Evolutionary conservation across 2,888 invertebrate species (phyloP).

Genomic region (Bombylius major): DNA sequence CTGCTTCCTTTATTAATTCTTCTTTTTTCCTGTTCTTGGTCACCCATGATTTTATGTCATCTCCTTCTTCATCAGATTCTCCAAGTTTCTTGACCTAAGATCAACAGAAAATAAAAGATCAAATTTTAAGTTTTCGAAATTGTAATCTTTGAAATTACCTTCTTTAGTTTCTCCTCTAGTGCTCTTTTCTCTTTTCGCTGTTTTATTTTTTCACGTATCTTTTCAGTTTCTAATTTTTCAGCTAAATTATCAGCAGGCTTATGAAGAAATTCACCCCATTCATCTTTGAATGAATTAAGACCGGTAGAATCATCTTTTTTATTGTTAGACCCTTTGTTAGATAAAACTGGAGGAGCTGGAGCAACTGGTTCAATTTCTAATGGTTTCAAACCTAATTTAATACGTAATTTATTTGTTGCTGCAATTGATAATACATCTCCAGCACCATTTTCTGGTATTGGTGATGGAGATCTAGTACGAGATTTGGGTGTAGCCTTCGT

Average conservation of each 20-base stretch:
- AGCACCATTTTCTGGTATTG: conserved; percentile 34
- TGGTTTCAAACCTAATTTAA: conserved; percentile 88
- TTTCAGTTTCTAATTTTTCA: conserved; percentile 62
- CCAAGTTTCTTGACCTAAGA: conserved; percentile 41
- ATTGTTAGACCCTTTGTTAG: neutral
- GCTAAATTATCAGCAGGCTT: conserved; percentile 68
- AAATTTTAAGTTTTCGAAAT: neutral
- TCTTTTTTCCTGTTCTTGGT: conserved; percentile 61
- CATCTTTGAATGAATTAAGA: conserved; percentile 57
- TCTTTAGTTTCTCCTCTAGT: conserved; percentile 47
- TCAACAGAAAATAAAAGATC: neutral
- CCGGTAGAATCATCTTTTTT: conserved; percentile 43
- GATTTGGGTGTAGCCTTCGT: neutral
- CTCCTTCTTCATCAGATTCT: conserved; percentile 62
- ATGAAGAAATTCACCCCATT: conserved; percentile 70
- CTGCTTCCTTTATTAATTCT: conserved; percentile 71
- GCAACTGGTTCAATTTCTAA: conserved; percentile 48
- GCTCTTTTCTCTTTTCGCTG: conserved; percentile 69
- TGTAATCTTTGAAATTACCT: conserved; percentile 1
- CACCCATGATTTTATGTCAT: conserved; percentile 71
- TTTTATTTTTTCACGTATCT: conserved; percentile 65
- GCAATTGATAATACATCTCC: conserved; percentile 58
- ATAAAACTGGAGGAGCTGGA: conserved; percentile 5
- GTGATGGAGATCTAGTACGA: conserved; percentile 21
- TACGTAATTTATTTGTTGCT: conserved; percentile 79